Evolutionary conservation across 2,113 vertebrate genomes (phyloP).

Genomic region (Hypanus sabinus): DNA sequence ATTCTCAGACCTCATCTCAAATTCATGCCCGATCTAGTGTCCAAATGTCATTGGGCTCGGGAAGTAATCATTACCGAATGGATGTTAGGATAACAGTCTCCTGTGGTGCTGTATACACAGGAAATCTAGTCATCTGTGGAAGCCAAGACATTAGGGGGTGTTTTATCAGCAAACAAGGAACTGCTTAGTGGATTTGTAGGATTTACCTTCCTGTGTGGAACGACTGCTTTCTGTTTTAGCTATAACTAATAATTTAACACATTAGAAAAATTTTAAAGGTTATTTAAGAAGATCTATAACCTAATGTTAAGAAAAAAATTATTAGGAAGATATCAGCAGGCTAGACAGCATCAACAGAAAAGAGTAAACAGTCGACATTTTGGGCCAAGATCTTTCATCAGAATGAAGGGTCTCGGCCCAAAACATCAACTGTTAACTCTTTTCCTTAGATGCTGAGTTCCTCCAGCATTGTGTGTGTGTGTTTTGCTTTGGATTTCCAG

Average conservation of each 20-base stretch:
- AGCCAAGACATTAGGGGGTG: neutral
- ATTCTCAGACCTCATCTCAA: neutral
- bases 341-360: too few species aligned
- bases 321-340: too few species aligned
- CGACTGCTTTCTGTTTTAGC: neutral
- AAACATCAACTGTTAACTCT: too few species aligned
- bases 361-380: too few species aligned
- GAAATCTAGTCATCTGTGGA: neutral
- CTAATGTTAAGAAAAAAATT: neutral
- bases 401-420: too few species aligned
- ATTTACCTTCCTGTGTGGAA: neutral
- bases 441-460: too few species aligned
- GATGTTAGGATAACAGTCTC: neutral
- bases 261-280: neutral
- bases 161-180: neutral
- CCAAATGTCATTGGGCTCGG: neutral
- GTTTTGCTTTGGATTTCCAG: too few species aligned
- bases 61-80: neutral
- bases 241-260: neutral
- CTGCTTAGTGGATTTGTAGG: neutral
- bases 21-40: conserved; percentile 2
- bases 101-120: neutral
- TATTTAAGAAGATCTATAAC: neutral
- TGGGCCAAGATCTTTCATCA: too few species aligned
- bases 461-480: too few species aligned